Evolutionary conservation across 2,888 invertebrate species (phyloP), one percentile per base, ranked within the genome.

Genomic region (Teinopalpus imperialis): DNA sequence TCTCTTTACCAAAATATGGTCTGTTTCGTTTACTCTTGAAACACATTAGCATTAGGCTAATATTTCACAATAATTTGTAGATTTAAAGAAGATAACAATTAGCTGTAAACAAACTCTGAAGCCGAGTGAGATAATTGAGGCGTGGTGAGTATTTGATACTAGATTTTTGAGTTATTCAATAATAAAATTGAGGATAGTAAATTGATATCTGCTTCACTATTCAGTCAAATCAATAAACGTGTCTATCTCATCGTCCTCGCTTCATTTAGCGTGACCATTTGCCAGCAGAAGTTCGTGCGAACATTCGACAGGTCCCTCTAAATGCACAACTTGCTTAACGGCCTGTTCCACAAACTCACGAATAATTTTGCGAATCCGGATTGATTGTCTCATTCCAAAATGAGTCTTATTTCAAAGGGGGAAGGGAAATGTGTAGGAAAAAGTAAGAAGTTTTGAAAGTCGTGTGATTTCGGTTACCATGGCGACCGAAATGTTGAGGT

Each of bases 401-500:
- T 36, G 41, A 31, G 29, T 47, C 46, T 36, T 54, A 46, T 34
- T 35, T 10, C 8, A 3, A 40, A 23, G n/a, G 27, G 1, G 2
- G 13, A 34, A 40, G 34, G 34, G 9, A 4, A 12, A 14, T 13
- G n/a, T 35, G 29, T 10, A 12, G 4, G 23, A 34, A 42, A 18
- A 23, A 2, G 8, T 3, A 16, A 31, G 8, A 10, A 2, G 3
- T 20, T 29, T 27, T 23, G 7, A 39, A 66, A 62, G 64, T 76
- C 79, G 75, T 77, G 78, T 76, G 70, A 58, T 77, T 76, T 80
- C 63, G 72, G 82, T 82, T 72, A 63, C 79, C 74, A 81, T 77
- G 79, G 76, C 63, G 77, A 83, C 81, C 69, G 69, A 74, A 78
- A 81, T 73, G 53, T 74, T 64, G 69, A 75, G 76, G 71, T 74